phyloP scores from a whole-genome alignment of 2,113 vertebrate species.

The Silurus meridionalis region DNA sequence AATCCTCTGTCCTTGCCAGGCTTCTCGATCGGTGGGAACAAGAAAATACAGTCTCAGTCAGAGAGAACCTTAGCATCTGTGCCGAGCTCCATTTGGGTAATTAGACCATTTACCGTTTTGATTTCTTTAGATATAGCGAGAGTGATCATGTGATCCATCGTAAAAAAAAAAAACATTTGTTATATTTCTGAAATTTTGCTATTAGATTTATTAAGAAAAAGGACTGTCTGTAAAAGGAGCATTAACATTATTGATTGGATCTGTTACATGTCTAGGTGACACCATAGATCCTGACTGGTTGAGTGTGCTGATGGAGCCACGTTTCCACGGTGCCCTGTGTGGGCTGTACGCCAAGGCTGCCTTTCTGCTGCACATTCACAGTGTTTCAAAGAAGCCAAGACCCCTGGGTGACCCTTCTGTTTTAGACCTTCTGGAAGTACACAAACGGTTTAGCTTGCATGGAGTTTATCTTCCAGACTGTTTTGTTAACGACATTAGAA shows the following conservation, averaged over 20 bases:
- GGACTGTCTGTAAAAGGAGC: not conserved
- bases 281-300: constrained; percentile 60
- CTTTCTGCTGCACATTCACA: constrained; percentile 62
- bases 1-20: constrained; percentile 55
- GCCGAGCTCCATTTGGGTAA: constrained; percentile 68
- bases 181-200: not conserved
- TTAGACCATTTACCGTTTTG: not conserved
- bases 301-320: constrained; percentile 69
- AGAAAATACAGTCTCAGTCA: constrained; percentile 50
- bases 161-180: not conserved
- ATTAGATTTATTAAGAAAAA: not conserved
- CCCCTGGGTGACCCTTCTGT: constrained; percentile 52
- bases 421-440: constrained; percentile 63
- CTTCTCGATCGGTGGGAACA: constrained; percentile 69
- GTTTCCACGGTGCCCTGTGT: constrained; percentile 66
- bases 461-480: constrained; percentile 69
- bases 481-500: constrained; percentile 55
- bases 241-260: constrained; percentile 1
- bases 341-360: constrained; percentile 69
- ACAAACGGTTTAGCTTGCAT: constrained; percentile 56
- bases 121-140: not conserved
- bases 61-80: constrained; percentile 67
- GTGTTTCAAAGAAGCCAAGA: constrained; percentile 49
- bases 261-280: constrained; percentile 54
- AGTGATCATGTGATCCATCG: not conserved